These are phyloP conservation scores for Platycnemis pennipes DNA, from an alignment of 2,888 invertebrate genomes.

Conservation along the genomic window DNA sequence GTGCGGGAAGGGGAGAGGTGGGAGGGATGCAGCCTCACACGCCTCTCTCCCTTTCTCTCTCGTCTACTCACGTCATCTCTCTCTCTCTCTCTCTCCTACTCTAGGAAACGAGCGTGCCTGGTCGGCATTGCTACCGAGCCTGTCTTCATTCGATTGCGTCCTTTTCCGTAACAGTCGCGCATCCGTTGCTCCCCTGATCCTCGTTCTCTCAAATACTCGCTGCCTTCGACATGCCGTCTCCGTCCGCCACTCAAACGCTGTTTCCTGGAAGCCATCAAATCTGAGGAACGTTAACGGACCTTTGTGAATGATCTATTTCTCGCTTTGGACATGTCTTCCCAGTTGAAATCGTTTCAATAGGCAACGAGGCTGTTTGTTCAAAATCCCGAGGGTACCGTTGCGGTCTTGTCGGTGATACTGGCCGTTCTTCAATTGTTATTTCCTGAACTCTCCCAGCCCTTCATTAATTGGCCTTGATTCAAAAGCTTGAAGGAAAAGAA, in stretches of 20 bases:
- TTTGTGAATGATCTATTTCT: not conserved
- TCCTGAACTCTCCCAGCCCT: too few relatives aligned
- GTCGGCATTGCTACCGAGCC: not conserved
- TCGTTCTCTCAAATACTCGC: not conserved
- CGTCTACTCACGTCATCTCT: not conserved
- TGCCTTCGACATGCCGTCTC: too few relatives aligned
- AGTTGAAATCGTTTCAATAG: too few relatives aligned
- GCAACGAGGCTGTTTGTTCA: too few relatives aligned
- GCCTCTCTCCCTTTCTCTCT: not conserved
- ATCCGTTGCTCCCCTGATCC: not conserved
- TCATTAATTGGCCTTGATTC: too few relatives aligned
- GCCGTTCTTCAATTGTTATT: too few relatives aligned
- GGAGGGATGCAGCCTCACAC: not conserved
- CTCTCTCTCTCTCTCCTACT: not conserved
- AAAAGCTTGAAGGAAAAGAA: too few relatives aligned
- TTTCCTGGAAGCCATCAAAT: not conserved
- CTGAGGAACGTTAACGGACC: not conserved
- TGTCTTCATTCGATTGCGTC: not conserved
- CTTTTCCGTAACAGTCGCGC: not conserved
- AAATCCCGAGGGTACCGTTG: too few relatives aligned
- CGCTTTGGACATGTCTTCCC: too few relatives aligned
- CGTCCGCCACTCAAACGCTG: not conserved
- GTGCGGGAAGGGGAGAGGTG: not conserved
- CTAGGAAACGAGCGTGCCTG: not conserved
- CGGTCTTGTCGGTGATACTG: too few relatives aligned